Percentiles rank a stretch among this genome's conserved stretches.
Evolutionary conservation across 1,140 invertebrate species (phyloP).

Genomic region (Cyphomyrmex costatus): DNA sequence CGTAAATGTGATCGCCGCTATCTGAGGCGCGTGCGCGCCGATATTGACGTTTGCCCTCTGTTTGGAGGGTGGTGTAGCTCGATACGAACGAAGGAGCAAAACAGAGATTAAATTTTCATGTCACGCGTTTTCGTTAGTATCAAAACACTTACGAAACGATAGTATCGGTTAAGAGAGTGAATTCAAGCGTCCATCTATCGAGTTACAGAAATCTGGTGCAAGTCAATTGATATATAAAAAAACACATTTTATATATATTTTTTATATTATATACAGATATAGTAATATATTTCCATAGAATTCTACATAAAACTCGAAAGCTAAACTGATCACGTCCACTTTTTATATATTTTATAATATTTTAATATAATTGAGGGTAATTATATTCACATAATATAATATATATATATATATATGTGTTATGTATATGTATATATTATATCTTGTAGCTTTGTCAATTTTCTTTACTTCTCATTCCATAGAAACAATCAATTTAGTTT

Average conservation of each 20-base stretch:
- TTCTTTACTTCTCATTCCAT: neutral
- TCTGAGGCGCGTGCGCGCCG: constrained; percentile 80
- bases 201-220: too few relatives aligned
- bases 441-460: neutral
- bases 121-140: constrained; percentile 46
- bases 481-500: neutral
- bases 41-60: constrained; percentile 81
- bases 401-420: too few relatives aligned
- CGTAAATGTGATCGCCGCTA: constrained; percentile 1
- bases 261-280: too few relatives aligned
- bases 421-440: too few relatives aligned
- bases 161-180: neutral
- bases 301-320: neutral
- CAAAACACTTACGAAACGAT: constrained; percentile 16
- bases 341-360: neutral
- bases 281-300: neutral
- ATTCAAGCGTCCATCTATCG: too few relatives aligned
- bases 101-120: constrained; percentile 78
- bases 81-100: constrained; percentile 77
- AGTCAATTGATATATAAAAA: neutral
- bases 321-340: neutral
- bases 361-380: neutral
- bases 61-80: constrained; percentile 75
- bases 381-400: neutral
- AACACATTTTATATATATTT: neutral